phyloP scores from a whole-genome alignment of 2,888 invertebrate species.

The Allacma fusca region DNA sequence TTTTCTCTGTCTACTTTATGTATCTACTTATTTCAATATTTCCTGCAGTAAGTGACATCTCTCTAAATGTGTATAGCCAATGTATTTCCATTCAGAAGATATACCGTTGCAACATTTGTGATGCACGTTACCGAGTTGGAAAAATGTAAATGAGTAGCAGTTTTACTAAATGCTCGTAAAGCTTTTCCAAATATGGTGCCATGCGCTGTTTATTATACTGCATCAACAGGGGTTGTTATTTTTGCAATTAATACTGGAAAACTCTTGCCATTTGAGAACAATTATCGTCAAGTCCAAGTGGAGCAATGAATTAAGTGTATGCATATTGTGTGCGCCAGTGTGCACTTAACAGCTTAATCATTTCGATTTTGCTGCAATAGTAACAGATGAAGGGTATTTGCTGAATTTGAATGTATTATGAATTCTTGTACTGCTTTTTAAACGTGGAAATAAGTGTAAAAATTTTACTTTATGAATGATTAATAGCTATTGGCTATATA shows the following conservation, averaged over 20 bases:
- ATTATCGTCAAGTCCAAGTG: too few species aligned
- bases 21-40: neutral
- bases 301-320: too few species aligned
- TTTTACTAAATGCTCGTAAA: neutral
- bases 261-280: neutral
- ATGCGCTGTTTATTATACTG: neutral
- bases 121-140: neutral
- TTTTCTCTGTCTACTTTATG: neutral
- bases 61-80: neutral
- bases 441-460: too few species aligned
- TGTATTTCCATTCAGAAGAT: neutral
- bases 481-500: too few species aligned
- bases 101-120: neutral
- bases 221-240: neutral
- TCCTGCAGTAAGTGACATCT: neutral
- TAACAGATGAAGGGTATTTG: too few species aligned
- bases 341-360: too few species aligned
- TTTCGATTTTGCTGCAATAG: too few species aligned
- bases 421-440: too few species aligned
- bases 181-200: conserved; percentile 3
- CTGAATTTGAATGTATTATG: too few species aligned
- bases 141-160: conserved; percentile 16
- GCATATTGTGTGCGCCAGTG: too few species aligned
- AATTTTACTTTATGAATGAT: too few species aligned
- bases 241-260: neutral